Percentiles rank a stretch among this genome's conserved stretches.
These are phyloP conservation scores for Hydrotaea cyrtoneurina DNA, from an alignment of 2,888 invertebrate genomes.

Conservation along the genomic window DNA sequence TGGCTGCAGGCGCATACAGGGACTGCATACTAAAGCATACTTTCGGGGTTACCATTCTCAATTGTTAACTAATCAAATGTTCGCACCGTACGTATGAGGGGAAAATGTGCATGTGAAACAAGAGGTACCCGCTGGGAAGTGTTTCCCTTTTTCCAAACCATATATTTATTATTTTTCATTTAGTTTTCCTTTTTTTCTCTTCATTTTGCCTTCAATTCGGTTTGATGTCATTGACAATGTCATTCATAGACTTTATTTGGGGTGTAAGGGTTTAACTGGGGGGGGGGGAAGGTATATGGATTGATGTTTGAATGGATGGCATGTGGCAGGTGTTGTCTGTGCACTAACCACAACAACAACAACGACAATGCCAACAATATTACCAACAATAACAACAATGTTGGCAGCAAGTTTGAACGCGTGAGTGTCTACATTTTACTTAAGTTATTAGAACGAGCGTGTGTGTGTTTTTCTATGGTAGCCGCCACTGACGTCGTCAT, in stretches of 20 bases:
- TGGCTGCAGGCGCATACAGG: not conserved
- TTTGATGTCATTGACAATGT: slow-evolving; percentile 69
- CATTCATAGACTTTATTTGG: slow-evolving; percentile 48
- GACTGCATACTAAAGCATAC: too few relatives aligned
- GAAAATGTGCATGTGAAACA: not conserved
- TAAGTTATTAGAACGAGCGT: slow-evolving; percentile 11
- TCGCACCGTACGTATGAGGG: too few relatives aligned
- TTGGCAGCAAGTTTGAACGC: not conserved
- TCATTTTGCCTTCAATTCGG: not conserved
- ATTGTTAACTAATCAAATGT: not conserved
- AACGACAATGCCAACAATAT: not conserved
- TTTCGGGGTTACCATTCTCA: not conserved
- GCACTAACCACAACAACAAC: slow-evolving; percentile 19
- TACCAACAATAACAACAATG: slow-evolving; percentile 2
- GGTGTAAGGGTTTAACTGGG: not conserved
- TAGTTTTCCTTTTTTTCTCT: not conserved
- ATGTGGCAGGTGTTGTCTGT: slow-evolving; percentile 31
- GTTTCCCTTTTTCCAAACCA: not conserved
- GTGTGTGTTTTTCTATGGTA: not conserved
- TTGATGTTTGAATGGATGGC: not conserved
- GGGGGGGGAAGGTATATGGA: not conserved
- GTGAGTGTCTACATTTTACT: slow-evolving; percentile 13
- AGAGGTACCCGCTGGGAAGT: too few relatives aligned
- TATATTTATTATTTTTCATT: not conserved
- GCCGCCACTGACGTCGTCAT: not conserved